Base-by-base conservation (phyloP, 2,797 vertebrate genomes). In the Pangasius krempfi region DNA sequence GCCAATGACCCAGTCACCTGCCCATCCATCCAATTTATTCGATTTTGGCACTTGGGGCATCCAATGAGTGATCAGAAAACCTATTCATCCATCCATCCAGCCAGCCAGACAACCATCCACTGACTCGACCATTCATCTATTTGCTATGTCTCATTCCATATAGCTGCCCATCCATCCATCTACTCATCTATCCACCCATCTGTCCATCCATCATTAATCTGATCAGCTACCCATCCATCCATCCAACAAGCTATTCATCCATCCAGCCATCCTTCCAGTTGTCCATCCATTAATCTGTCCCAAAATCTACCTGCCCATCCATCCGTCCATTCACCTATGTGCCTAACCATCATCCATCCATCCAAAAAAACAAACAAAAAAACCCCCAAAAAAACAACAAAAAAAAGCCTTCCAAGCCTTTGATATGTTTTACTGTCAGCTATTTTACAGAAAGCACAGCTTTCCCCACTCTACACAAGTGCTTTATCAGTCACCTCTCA, bases 401-500 rank as follows among this genome's bases (percentile, higher is more conserved):
- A 47, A 52, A 8, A 79, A 54, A 5, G n/a, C 20, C 50, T 30
- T 79, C 50, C n/a, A 30, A 52, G 75, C 44, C 13, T 18, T 80
- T 52, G 9, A 37, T 20, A 56, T 18, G 52, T 56, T 20, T 33
- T 18, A 52, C 52, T 80, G 76, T 33, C 30, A 37, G 20, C 1
- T 40, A 13, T 81, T 80, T 58, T 25, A 40, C 56, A 13, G 56
- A 79, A 20, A 79, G n/a, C n/a, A 79, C 40, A 27, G 72, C 44
- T 25, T 50, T 50, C n/a, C 50, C 27, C n/a, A 9, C 37, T 73
- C 4, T 9, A 52, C 7, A 8, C 60, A 3, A 22, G 47, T 18
- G 64, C 54, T 75, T 88, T 52, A 84, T 75, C 40, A 20, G 64
- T 27, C 62, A 50, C 62, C 27, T 47, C 27, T 68, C 82, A 50